Conservation (phyloP, 2,113 vertebrate genomes). For the Callipepla squamata region DNA sequence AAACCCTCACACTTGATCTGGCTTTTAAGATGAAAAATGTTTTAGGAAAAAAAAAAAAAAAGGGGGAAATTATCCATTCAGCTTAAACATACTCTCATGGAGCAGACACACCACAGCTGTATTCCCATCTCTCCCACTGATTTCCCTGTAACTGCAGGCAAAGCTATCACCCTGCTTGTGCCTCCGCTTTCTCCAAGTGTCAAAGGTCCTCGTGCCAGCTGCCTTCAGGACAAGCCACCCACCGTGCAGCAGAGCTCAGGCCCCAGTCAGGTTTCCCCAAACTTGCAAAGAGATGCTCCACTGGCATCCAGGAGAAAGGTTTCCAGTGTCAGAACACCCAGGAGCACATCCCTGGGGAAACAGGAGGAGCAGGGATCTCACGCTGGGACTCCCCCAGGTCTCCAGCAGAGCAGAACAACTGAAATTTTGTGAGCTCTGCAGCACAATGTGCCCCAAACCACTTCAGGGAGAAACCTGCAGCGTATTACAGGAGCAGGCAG, state of each 20-base stretch:
- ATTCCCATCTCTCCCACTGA: background rate
- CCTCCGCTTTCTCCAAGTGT: background rate
- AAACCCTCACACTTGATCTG: background rate
- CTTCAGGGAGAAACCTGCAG: background rate
- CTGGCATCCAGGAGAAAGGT: background rate
- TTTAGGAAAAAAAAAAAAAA: background rate
- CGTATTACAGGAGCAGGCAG: background rate
- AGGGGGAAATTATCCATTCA: background rate
- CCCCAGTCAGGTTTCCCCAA: background rate
- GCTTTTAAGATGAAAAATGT: background rate
- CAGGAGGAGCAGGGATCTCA: background rate
- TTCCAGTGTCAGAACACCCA: background rate
- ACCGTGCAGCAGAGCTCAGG: too few relatives aligned
- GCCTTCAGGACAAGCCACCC: background rate
- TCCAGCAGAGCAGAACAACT: background rate
- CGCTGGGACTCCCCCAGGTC: background rate
- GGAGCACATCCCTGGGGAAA: background rate
- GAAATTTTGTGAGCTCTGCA: background rate
- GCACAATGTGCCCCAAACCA: background rate
- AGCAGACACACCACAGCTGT: background rate
- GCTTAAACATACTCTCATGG: background rate
- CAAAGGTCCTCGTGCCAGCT: background rate
- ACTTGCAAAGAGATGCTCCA: fast-evolving
- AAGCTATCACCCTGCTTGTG: background rate
- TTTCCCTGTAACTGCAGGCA: background rate